Evolutionary conservation across 2,797 vertebrate species (phyloP), one percentile per base, ranked within the genome.

Genomic region (Botia almorhae): DNA sequence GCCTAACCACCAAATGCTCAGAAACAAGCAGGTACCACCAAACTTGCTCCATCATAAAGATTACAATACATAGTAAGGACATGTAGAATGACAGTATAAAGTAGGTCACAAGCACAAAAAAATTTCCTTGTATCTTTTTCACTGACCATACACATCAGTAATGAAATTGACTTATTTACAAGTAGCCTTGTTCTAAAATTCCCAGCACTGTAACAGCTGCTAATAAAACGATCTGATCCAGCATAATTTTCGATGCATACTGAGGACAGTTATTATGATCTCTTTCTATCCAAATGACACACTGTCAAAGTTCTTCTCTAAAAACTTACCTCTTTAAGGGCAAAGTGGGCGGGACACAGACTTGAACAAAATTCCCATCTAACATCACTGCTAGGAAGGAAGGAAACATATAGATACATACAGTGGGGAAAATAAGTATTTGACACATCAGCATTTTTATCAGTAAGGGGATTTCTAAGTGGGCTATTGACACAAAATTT

Each of bases 161-260:
- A 16, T 39, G 0, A 21, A 43, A 2, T 3, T 43, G 6, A 56
- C n/a, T 7, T 39, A 1, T 26, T 10, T 17, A 1, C 3, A 87
- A 3, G 50, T 17, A 53, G 4, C 97, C 96, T 96, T 98, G 97
- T 81, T 96, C 91, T 87, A 98, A 81, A 69, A 97, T 91, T 2
- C 91, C 96, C 58, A 97, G 73, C 7, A 98, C 76, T 0, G 96
- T 96, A 26, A 98, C 94, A 0, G 89, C 83, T 1, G 94, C 96
- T 53, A 98, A 87, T 33, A 90, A 85, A 7, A 95, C 94, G 5
- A 90, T 68, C 5, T 96, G 90, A 0, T 95, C 92, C 36, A 89
- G 81, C 94, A 95, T 95, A 0, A 1, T 82, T 80, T 39, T 61
- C 12, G 4, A 26, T 19, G 46, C 17, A 21, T 21, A 11, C 7